Evolutionary conservation across 2,888 invertebrate genomes (phyloP).

Genomic region (Dynastes hyllus): DNA sequence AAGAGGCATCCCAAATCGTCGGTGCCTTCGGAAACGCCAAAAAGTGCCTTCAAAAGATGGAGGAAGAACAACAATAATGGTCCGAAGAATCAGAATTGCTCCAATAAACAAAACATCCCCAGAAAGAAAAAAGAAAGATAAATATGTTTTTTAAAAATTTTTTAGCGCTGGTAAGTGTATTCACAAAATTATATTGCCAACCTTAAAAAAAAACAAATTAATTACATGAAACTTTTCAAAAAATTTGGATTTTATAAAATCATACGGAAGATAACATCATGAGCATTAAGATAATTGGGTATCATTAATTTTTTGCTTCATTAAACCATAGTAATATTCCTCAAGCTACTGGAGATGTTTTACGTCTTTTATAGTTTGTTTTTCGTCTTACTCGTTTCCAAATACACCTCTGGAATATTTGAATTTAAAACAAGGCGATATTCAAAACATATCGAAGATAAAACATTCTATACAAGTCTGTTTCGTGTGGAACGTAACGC

Average conservation of each 20-base stretch:
- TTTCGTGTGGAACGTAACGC: not conserved
- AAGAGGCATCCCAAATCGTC: slow-evolving; percentile 63
- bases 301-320: no score
- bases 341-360: no score
- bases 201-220: not conserved
- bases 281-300: not conserved
- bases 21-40: slow-evolving; percentile 63
- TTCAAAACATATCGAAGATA: not conserved
- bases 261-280: not conserved
- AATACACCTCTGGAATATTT: not conserved
- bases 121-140: slow-evolving; percentile 57
- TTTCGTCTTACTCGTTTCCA: not conserved
- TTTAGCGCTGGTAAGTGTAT: slow-evolving; percentile 83
- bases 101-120: slow-evolving; percentile 49
- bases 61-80: slow-evolving; percentile 60
- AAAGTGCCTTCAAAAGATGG: slow-evolving; percentile 69
- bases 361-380: no score
- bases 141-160: slow-evolving; percentile 80
- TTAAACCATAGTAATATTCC: no score
- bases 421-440: slow-evolving; percentile 33
- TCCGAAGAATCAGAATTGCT: slow-evolving; percentile 40
- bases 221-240: no score
- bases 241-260: no score
- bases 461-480: not conserved
- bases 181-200: not conserved